Percentiles rank a stretch among this genome's conserved stretches.
phyloP scores from a whole-genome alignment of 2,113 vertebrate genomes.

The Girardinichthys multiradiatus region DNA sequence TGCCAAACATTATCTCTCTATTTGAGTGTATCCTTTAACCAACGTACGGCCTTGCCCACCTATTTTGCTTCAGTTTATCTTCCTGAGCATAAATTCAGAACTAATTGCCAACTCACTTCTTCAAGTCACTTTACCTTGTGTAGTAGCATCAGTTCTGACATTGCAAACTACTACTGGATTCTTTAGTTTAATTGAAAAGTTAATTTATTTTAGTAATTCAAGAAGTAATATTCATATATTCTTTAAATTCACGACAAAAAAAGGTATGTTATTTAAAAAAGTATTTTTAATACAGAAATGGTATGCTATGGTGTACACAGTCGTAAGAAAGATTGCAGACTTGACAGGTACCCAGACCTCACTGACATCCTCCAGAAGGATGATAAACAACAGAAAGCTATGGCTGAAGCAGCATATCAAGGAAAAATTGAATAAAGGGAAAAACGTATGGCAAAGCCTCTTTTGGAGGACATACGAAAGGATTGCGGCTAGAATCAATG shows the following conservation, averaged over 20 bases:
- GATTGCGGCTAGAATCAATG: too few species aligned
- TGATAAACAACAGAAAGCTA: too few species aligned
- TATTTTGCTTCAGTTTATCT: background rate
- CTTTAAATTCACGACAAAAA: background rate
- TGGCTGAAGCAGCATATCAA: too few species aligned
- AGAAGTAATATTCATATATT: background rate
- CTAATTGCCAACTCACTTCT: too few species aligned
- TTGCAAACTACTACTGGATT: background rate
- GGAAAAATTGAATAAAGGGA: too few species aligned
- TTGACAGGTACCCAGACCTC: too few species aligned
- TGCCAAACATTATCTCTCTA: background rate
- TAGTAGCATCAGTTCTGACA: background rate
- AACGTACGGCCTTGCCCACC: background rate
- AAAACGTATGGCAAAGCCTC: too few species aligned
- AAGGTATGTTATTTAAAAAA: background rate
- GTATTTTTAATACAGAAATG: too few species aligned
- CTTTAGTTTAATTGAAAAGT: background rate
- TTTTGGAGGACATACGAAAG: too few species aligned
- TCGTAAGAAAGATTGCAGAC: too few species aligned
- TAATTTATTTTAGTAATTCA: background rate
- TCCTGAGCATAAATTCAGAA: background rate
- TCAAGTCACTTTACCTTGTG: background rate
- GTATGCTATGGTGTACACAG: background rate
- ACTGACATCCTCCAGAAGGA: too few species aligned
- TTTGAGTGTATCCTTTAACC: background rate